These are phyloP conservation scores for Cyphomyrmex costatus DNA, from an alignment of 1,140 invertebrate genomes.

Conservation along the genomic window DNA sequence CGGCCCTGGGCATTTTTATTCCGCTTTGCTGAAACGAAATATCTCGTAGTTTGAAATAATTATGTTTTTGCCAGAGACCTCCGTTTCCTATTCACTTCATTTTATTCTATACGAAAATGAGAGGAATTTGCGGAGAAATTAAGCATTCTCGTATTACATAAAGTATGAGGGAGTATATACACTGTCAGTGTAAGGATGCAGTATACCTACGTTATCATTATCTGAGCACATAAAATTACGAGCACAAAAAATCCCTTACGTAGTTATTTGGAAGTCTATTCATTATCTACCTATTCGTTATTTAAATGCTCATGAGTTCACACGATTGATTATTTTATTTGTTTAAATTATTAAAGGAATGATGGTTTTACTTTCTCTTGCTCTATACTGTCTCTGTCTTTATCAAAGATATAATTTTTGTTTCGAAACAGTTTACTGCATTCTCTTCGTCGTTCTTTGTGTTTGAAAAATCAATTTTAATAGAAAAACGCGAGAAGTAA, in stretches of 20 bases:
- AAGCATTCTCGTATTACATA: conserved; percentile 39
- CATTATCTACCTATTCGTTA: neutral
- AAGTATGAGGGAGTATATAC: conserved; percentile 8
- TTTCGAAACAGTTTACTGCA: neutral
- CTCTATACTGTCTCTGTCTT: neutral
- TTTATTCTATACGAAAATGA: conserved; percentile 40
- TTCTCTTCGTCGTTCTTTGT: neutral
- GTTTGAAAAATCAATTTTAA: conserved; percentile 60
- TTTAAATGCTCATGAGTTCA: neutral
- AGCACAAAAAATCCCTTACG: neutral
- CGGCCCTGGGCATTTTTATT: conserved; percentile 3
- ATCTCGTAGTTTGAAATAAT: conserved; percentile 54
- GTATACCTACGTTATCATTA: conserved; percentile 5
- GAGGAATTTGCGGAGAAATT: conserved; percentile 33
- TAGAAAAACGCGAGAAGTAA: conserved; percentile 49
- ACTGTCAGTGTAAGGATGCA: conserved; percentile 7
- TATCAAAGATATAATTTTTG: neutral
- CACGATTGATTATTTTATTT: conserved; percentile 16
- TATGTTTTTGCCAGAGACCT: conserved; percentile 29
- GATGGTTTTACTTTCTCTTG: neutral
- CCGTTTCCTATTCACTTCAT: conserved; percentile 17
- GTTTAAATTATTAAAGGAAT: neutral
- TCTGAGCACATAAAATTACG: neutral
- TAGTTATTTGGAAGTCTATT: neutral
- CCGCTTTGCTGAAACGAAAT: conserved; percentile 33